phyloP scores from a whole-genome alignment of 2,113 vertebrate genomes.

The Desmodus rotundus region DNA sequence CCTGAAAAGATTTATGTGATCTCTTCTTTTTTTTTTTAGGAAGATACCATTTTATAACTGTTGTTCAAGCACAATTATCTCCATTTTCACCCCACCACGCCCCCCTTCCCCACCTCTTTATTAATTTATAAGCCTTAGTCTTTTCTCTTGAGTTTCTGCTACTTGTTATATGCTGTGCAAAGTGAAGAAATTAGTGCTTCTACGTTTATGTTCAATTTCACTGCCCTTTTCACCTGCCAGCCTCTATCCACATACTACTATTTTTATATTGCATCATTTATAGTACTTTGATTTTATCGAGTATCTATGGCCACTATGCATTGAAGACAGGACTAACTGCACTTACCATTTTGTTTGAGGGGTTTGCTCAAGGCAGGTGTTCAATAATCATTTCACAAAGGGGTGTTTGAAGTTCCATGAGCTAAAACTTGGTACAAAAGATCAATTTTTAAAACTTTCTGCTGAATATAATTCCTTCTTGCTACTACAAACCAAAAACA shows the following conservation, averaged over 20 bases:
- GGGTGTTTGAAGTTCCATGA: background rate
- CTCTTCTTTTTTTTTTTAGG: background rate
- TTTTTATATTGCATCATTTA: background rate
- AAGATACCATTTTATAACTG: background rate
- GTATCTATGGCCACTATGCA: background rate
- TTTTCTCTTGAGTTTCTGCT: background rate
- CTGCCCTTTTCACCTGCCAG: background rate
- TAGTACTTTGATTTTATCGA: background rate
- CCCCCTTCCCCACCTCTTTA: too few relatives aligned
- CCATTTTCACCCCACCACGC: too few relatives aligned
- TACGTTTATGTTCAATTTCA: background rate
- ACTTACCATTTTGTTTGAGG: background rate
- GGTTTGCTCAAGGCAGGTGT: background rate
- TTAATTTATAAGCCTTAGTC: background rate
- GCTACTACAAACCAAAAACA: background rate
- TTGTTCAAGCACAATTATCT: too few relatives aligned
- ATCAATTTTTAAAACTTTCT: background rate
- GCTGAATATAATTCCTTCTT: background rate
- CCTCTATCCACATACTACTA: background rate
- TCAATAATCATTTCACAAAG: background rate
- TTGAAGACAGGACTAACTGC: background rate
- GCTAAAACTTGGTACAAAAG: background rate
- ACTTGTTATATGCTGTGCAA: background rate
- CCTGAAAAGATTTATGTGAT: background rate
- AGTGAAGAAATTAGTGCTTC: background rate